Evolutionary conservation across 2,888 invertebrate species (phyloP), one percentile per base, ranked within the genome.

Genomic region (Isoperla grammatica): DNA sequence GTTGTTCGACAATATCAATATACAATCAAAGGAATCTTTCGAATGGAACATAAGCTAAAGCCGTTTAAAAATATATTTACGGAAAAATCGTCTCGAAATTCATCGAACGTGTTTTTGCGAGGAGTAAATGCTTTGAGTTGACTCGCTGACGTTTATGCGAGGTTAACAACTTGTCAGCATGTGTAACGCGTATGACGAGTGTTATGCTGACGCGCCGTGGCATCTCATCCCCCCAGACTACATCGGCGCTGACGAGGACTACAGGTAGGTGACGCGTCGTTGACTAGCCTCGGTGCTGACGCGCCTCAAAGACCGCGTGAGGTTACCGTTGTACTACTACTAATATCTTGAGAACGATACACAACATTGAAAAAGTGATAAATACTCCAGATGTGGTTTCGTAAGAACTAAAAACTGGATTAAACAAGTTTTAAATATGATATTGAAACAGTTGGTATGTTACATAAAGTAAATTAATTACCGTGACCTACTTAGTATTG

Each of bases 211-310:
- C 19, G 15, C 49, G 17, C 53, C 61, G 22, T 87, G 86, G 86
- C 80, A 85, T 61, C 80, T 84, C 66, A 81, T 85, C 66, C 86
- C 86, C 9, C 83, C 85, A 69, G 87, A 87, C 73, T 87, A 87
- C 71, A 81, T 82, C 42, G 43, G 23, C 22, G 78, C 77, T 75
- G 87, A 86, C 46, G 87, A 87, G 55, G 87, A 87, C 69, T 87
- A 86, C 72, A 79, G 85, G 77, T 83, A 78, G 35, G 56, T 23
- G 20, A 48, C 40, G n/a, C n/a, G n/a, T n/a, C n/a, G n/a, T n/a
- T n/a, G n/a, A n/a, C n/a, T n/a, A n/a, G n/a, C n/a, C n/a, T n/a
- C n/a, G n/a, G n/a, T n/a, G n/a, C n/a, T n/a, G n/a, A n/a, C n/a
- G n/a, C n/a, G n/a, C n/a, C n/a, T n/a, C n/a, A n/a, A n/a, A n/a